These are phyloP conservation scores for Cotesia vestalis DNA, from an alignment of 1,140 invertebrate genomes.

Conservation along the genomic window DNA sequence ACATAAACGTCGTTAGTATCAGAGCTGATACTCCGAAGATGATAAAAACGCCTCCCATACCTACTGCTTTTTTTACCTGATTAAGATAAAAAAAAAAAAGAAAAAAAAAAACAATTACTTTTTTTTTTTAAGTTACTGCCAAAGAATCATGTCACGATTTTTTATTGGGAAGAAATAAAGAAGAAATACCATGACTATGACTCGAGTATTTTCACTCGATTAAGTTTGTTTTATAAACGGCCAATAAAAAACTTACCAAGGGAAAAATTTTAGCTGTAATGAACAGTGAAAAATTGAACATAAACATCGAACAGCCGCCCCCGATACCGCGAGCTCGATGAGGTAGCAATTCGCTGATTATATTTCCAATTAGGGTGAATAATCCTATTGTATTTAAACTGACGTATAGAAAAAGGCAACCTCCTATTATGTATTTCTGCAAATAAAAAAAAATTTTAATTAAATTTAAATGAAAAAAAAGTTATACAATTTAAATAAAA, in stretches of 20 bases:
- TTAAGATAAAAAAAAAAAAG: constrained; percentile 1
- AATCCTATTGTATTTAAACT: constrained; percentile 76
- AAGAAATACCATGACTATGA: too few species aligned
- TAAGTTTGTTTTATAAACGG: too few species aligned
- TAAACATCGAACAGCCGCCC: constrained; percentile 75
- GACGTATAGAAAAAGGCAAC: constrained; percentile 72
- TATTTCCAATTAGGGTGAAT: constrained; percentile 75
- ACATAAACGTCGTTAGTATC: constrained; percentile 74
- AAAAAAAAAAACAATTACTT: too few species aligned
- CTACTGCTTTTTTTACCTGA: constrained; percentile 68
- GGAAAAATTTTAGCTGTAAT: constrained; percentile 79
- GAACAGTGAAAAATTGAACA: constrained; percentile 75
- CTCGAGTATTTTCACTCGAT: too few species aligned
- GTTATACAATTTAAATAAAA: too few species aligned
- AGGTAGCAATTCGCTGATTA: constrained; percentile 77
- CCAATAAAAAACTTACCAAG: constrained; percentile 44
- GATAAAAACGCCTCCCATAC: constrained; percentile 72
- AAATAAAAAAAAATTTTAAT: constrained; percentile 15
- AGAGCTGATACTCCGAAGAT: constrained; percentile 75
- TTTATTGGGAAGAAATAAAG: too few species aligned
- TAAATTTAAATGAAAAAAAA: background rate
- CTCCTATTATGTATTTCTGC: constrained; percentile 64
- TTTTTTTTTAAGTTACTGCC: too few species aligned
- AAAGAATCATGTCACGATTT: too few species aligned
- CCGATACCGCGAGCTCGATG: constrained; percentile 72